Conservation (phyloP, 2,888 invertebrate species). For the Noctua comes region DNA sequence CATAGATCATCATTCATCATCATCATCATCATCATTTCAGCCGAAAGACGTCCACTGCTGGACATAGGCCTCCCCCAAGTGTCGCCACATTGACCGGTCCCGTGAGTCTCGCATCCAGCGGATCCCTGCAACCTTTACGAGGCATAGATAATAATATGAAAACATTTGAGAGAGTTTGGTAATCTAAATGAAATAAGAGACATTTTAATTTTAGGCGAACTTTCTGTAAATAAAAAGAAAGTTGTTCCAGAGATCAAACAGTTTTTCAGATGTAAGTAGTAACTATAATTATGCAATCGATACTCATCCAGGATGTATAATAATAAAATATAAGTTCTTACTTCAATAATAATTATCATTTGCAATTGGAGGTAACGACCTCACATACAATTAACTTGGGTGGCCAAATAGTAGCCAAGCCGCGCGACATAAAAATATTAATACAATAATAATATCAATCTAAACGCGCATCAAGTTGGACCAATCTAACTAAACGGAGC, state of each 20-base stretch:
- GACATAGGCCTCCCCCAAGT: too few species aligned
- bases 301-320: background rate
- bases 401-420: conserved; percentile 31
- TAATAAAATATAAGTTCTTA: background rate
- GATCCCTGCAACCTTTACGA: too few species aligned
- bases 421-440: conserved; percentile 27
- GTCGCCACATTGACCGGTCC: too few species aligned
- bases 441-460: conserved; percentile 37
- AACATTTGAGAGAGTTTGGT: background rate
- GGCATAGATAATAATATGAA: background rate
- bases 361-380: background rate
- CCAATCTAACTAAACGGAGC: conserved; percentile 34
- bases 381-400: conserved; percentile 31
- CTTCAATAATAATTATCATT: background rate
- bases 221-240: background rate
- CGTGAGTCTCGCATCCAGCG: too few species aligned
- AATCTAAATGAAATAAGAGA: background rate
- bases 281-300: background rate
- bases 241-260: too few species aligned
- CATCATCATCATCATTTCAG: too few species aligned
- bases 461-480: conserved; percentile 22
- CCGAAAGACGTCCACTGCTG: too few species aligned
- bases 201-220: background rate
- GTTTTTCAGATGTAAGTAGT: background rate
- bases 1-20: too few species aligned